These are phyloP conservation scores for Tribolium madens DNA, from an alignment of 1,140 invertebrate species.

Conservation along the genomic window DNA sequence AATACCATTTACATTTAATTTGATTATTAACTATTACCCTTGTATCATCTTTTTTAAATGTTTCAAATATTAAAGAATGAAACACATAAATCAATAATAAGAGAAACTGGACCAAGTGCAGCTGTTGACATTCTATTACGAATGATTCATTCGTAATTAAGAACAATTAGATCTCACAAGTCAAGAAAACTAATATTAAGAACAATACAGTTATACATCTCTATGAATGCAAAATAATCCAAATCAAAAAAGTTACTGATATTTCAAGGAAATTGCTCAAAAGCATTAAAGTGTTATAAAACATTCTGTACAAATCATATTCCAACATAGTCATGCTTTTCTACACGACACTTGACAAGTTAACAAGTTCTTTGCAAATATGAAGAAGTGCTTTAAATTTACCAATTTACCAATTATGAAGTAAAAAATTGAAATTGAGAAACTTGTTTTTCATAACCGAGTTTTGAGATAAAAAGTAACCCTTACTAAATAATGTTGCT, in stretches of 20 bases:
- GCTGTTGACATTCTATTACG: background rate
- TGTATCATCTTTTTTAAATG: background rate
- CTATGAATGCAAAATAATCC: too few relatives aligned
- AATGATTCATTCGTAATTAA: constrained; percentile 9
- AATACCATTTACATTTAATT: too few relatives aligned
- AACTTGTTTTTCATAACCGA: background rate
- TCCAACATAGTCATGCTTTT: too few relatives aligned
- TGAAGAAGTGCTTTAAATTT: too few relatives aligned
- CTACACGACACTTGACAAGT: too few relatives aligned
- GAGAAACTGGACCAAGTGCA: background rate
- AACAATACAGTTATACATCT: background rate
- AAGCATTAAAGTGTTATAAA: too few relatives aligned
- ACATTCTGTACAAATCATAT: too few relatives aligned
- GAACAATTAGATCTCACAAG: background rate
- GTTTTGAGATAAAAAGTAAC: background rate
- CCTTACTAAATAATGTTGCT: background rate
- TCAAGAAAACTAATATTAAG: background rate
- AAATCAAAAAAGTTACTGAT: too few relatives aligned
- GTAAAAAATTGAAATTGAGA: background rate
- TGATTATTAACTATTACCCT: too few relatives aligned
- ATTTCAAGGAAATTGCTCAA: too few relatives aligned
- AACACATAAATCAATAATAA: constrained; percentile 13
- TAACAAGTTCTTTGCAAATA: too few relatives aligned
- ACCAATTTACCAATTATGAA: background rate
- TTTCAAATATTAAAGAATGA: background rate